Evolutionary conservation across 2,797 vertebrate species (phyloP).

Genomic region (Chaenodraco wilsoni): DNA sequence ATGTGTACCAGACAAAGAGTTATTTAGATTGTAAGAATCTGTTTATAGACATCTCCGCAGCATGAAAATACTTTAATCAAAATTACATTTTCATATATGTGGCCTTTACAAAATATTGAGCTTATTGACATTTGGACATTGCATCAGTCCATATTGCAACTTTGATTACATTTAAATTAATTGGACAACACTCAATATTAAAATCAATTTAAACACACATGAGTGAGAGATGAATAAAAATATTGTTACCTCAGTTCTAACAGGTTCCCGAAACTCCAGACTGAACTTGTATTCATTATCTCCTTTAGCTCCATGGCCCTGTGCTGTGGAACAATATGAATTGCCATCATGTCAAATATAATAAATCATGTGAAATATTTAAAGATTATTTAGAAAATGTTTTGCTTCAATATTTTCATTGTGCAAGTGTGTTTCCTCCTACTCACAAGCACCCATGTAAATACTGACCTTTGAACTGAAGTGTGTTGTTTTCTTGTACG

Average conservation of each 20-base stretch:
- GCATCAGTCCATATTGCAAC: too few species aligned
- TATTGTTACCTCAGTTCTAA: conserved; percentile 87
- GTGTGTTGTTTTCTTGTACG: conserved; percentile 89
- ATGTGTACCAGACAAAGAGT: too few species aligned
- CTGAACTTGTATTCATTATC: conserved; percentile 94
- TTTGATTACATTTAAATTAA: too few species aligned
- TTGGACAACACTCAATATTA: too few species aligned
- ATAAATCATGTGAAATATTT: neutral
- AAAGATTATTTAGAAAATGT: neutral
- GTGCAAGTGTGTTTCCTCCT: neutral
- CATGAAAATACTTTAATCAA: too few species aligned
- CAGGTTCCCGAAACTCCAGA: conserved; percentile 90
- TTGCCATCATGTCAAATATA: neutral
- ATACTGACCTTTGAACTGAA: conserved; percentile 91
- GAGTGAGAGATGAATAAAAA: neutral
- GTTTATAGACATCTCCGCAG: too few species aligned
- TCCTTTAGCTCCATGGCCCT: conserved; percentile 96
- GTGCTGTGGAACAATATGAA: conserved; percentile 79
- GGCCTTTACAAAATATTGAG: too few species aligned
- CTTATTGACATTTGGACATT: too few species aligned
- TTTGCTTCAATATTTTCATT: neutral
- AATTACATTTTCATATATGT: too few species aligned
- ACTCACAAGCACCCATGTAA: neutral
- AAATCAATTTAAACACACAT: neutral
- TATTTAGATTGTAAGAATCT: too few species aligned